These are phyloP conservation scores for Hycleus phaleratus DNA, from an alignment of 1,140 invertebrate species.

Conservation along the genomic window DNA sequence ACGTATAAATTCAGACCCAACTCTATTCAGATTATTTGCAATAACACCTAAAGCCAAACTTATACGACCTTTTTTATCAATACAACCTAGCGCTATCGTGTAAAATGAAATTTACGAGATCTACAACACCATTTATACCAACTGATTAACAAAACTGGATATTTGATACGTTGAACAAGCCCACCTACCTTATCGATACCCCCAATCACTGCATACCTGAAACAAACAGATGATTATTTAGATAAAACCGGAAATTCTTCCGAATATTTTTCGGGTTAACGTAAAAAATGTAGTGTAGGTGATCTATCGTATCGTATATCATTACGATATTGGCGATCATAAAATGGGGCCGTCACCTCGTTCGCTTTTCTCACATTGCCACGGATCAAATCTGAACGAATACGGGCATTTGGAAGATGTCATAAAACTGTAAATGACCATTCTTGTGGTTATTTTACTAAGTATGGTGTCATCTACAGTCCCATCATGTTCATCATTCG, in stretches of 20 bases:
- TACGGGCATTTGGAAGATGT: constrained; percentile 26
- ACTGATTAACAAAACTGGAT: no score
- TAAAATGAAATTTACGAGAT: constrained; percentile 4
- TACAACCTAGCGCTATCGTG: constrained; percentile 12
- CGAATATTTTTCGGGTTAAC: no score
- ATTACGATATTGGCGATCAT: constrained; percentile 26
- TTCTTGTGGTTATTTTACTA: constrained; percentile 37
- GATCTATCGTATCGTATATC: constrained; percentile 8
- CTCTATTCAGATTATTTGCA: no score
- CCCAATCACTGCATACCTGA: not conserved
- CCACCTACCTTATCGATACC: not conserved
- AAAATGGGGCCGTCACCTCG: constrained; percentile 24
- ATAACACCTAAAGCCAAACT: not conserved
- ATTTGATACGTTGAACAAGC: no score
- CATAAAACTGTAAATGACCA: constrained; percentile 35
- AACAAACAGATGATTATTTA: not conserved
- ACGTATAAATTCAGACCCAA: no score
- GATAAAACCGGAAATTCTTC: no score
- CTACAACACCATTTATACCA: constrained; percentile 1
- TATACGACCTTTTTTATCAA: constrained; percentile 13
- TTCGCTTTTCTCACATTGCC: constrained; percentile 19
- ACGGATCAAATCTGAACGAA: constrained; percentile 31
- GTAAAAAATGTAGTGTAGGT: no score
- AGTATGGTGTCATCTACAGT: constrained; percentile 32
- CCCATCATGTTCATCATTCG: constrained; percentile 28